Evolutionary conservation across 2,888 invertebrate species (phyloP), one percentile per base, ranked within the genome.

Genomic region (Cheilosia impressa): DNA sequence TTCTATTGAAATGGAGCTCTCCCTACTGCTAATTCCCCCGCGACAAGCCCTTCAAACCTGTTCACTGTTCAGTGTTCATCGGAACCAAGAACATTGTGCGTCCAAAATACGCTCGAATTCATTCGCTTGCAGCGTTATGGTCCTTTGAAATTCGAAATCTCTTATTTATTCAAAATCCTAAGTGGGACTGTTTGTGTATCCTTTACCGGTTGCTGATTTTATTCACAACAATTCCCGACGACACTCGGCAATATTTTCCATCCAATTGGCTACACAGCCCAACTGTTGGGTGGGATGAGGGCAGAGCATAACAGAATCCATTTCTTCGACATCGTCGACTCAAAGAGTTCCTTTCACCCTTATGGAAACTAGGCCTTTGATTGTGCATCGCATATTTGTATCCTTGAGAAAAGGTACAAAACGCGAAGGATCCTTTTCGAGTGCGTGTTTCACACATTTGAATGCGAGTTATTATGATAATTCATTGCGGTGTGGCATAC

Each of bases 111-210:
- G 73, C 62, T 77, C 45, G 52, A 55, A 63, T 73, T 73, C 73
- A 73, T 62, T 63, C 50, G 38, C 43, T 52, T 66, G 62, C 27
- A 27, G 1, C 27, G 27, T 27, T 27, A 27, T 7, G 57, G 78
- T 83, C 68, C 83, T 83, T 83, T 78, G 83, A 73, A 83, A 78
- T 78, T 83, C 58, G 69, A 83, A 78, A 78, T 83, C 78, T 83
- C 68, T 73, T 83, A 83, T 83, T 83, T 83, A 83, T 83, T 83
- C 78, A 78, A 83, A 83, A 78, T 78, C 27, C 68, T 68, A 78
- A 43, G 58, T 63, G 50, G 66, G 50, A 58, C 76, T 43, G 72
- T 66, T 77, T 77, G 71, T 55, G 52, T 45, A 69, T 43, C 53
- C 45, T 13, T 45, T 4, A 2, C 6, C 9, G 27, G 10, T 63